phyloP scores from a whole-genome alignment of 2,797 vertebrate species.

The Thaleichthys pacificus region DNA sequence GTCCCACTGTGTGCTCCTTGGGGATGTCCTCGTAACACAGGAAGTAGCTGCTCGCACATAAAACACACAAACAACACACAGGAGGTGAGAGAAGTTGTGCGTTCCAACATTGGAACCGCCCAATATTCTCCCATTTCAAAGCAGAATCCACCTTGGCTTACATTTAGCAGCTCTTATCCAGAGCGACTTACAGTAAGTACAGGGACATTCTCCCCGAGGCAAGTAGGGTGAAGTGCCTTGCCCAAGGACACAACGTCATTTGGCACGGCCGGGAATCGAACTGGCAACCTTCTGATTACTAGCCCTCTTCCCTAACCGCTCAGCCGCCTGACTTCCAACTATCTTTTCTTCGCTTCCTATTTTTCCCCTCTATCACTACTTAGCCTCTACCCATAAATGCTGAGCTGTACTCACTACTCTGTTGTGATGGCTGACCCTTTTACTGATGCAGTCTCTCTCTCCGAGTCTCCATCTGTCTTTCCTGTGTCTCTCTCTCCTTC shows the following conservation, averaged over 20 bases:
- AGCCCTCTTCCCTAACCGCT: no score
- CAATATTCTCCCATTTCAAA: not conserved
- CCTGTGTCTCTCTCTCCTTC: not conserved
- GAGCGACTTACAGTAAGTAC: no score
- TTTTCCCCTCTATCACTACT: not conserved
- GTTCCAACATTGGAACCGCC: not conserved
- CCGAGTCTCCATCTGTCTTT: not conserved
- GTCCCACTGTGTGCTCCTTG: conserved; percentile 22
- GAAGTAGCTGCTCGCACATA: conserved; percentile 75
- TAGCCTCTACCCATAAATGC: not conserved
- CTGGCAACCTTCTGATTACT: no score
- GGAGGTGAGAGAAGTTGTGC: not conserved
- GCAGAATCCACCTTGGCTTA: not conserved
- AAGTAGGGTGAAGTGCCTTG: no score
- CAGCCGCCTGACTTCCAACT: no score
- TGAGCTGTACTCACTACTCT: conserved; percentile 8
- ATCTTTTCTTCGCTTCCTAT: not conserved
- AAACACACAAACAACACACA: not conserved
- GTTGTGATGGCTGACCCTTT: not conserved
- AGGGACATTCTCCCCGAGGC: no score
- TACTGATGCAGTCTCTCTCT: not conserved
- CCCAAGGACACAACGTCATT: no score
- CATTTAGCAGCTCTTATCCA: no score
- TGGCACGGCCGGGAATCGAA: no score
- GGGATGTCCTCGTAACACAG: conserved; percentile 80